A percentile compares a stretch with the other conserved stretches of the same genome.
These are phyloP conservation scores for Melanotaenia duboulayi DNA, from an alignment of 2,113 vertebrate species.

Conservation along the genomic window DNA sequence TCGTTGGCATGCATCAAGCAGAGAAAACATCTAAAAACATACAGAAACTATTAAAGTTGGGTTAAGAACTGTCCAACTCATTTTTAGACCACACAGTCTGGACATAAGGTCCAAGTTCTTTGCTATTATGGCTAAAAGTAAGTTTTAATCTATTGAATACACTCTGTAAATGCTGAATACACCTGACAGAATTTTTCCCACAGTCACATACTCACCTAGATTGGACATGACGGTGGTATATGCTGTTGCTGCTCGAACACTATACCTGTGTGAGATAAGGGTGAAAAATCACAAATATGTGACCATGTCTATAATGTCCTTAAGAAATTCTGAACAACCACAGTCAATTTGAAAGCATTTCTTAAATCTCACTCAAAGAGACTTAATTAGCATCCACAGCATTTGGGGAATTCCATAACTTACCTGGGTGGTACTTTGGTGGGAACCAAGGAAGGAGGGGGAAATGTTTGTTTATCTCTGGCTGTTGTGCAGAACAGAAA, in stretches of 20 bases:
- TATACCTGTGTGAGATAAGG: constrained; percentile 53
- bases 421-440: constrained; percentile 45
- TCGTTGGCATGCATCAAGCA: no score
- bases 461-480: constrained; percentile 10
- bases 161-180: not conserved
- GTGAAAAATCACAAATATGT: constrained; percentile 17
- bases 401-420: constrained; percentile 29
- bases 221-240: not conserved
- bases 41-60: no score
- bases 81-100: not conserved
- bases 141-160: not conserved
- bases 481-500: constrained; percentile 30
- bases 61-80: no score
- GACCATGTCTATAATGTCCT: not conserved
- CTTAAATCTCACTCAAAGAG: not conserved
- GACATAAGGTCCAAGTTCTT: not conserved
- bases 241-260: accelerated
- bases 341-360: not conserved
- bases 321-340: not conserved
- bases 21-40: no score
- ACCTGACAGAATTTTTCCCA: not conserved
- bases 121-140: not conserved
- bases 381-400: not conserved
- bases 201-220: constrained; percentile 39
- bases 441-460: constrained; percentile 29